These are phyloP conservation scores for Caenorhabditis sp. DNA, from an alignment of 2,888 invertebrate genomes.

Conservation along the genomic window DNA sequence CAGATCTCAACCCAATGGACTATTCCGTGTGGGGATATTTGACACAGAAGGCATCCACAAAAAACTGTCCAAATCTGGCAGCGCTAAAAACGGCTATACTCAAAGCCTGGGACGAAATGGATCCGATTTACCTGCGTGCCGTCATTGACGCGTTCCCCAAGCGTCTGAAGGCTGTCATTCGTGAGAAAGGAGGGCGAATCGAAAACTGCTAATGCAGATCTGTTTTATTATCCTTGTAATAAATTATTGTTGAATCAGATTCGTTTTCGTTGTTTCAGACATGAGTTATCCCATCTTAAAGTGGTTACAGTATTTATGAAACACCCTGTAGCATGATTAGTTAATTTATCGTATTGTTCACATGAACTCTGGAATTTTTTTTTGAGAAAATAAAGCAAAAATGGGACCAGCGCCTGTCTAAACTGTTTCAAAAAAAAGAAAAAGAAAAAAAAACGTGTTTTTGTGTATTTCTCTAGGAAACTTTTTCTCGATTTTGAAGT, in stretches of 20 bases:
- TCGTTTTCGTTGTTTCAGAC: background rate
- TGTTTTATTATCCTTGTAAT: background rate
- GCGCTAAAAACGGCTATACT: background rate
- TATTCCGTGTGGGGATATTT: constrained; percentile 7
- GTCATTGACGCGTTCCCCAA: background rate
- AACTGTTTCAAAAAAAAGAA: too few species aligned
- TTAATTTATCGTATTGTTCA: too few species aligned
- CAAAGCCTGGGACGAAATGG: background rate
- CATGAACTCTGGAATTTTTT: too few species aligned
- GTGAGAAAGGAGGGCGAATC: background rate
- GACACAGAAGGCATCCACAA: background rate
- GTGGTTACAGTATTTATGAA: background rate
- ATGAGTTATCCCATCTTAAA: background rate
- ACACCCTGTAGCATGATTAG: constrained; percentile 3
- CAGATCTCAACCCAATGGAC: constrained; percentile 5
- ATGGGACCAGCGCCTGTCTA: too few species aligned
- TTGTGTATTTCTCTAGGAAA: too few species aligned
- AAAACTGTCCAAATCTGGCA: background rate
- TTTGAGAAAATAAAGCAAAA: too few species aligned
- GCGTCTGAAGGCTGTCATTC: background rate
- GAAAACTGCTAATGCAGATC: background rate
- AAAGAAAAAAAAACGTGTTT: too few species aligned
- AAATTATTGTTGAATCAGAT: constrained; percentile 3
- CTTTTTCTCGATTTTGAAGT: too few species aligned
- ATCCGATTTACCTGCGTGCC: constrained; percentile 4